Evolutionary conservation across 2,797 vertebrate species (phyloP).

Genomic region (Eurystomus glaucurus): DNA sequence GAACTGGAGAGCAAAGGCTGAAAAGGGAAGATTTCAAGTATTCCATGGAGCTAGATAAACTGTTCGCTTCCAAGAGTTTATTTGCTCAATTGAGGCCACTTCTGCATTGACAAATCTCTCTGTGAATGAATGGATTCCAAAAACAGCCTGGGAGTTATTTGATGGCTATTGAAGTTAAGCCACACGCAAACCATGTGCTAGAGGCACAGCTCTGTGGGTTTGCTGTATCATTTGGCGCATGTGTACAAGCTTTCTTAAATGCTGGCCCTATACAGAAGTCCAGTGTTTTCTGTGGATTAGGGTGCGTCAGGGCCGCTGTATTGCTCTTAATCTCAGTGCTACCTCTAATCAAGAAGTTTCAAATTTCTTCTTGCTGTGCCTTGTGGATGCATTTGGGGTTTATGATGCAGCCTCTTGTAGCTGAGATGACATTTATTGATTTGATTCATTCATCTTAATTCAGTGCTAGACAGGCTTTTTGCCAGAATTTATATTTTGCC

Average conservation of each 20-base stretch:
- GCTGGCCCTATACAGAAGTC: neutral
- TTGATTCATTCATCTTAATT: conserved; percentile 33
- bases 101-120: conserved; percentile 10
- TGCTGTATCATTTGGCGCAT: neutral
- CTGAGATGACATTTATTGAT: conserved; percentile 37
- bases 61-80: neutral
- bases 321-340: neutral
- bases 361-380: neutral
- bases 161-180: conserved; percentile 43
- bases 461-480: neutral
- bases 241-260: neutral
- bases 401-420: neutral
- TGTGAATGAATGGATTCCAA: conserved; percentile 46
- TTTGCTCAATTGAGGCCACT: neutral
- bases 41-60: neutral
- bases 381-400: neutral
- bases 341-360: neutral
- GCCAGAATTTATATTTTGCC: conserved; percentile 28
- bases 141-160: conserved; percentile 27
- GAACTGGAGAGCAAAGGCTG: neutral
- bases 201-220: conserved; percentile 38
- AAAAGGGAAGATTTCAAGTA: neutral
- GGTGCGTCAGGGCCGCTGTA: neutral
- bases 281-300: conserved; percentile 2
- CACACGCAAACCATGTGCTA: neutral